These are phyloP conservation scores for Dasypus novemcinctus DNA, from an alignment of 2,113 vertebrate genomes.

Conservation along the genomic window DNA sequence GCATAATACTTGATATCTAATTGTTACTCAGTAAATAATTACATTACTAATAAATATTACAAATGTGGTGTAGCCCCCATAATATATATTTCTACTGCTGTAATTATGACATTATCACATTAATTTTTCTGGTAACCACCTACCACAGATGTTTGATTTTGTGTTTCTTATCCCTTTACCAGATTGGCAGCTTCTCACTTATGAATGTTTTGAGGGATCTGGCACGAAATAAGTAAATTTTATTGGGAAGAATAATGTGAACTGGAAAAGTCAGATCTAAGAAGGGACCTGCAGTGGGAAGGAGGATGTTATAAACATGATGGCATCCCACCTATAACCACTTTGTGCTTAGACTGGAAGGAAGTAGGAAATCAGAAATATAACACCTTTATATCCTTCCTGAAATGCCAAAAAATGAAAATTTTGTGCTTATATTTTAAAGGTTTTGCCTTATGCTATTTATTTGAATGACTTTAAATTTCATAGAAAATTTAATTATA, in stretches of 20 bases:
- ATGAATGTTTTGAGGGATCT: neutral
- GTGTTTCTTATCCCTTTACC: neutral
- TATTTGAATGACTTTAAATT: slow-evolving; percentile 58
- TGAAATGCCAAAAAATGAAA: slow-evolving; percentile 41
- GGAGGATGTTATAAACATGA: neutral
- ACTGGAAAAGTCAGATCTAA: neutral
- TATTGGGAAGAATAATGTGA: neutral
- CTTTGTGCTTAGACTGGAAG: neutral
- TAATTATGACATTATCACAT: neutral
- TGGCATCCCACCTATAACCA: neutral
- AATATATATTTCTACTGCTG: neutral
- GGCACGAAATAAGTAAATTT: neutral
- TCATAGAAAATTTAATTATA: slow-evolving; percentile 51
- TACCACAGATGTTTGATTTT: neutral
- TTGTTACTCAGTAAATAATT: neutral
- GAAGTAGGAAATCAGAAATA: slow-evolving; percentile 45
- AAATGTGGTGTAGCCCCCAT: neutral
- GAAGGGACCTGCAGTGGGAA: neutral
- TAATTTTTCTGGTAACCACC: neutral
- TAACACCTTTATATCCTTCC: neutral
- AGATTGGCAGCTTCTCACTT: neutral
- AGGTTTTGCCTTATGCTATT: slow-evolving; percentile 25
- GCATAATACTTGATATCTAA: neutral
- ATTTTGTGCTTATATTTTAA: slow-evolving; percentile 56
- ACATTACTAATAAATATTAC: neutral